Percentiles rank a stretch among this genome's conserved stretches.
These are phyloP conservation scores for Upupa epops DNA, from an alignment of 2,113 vertebrate genomes.

Conservation along the genomic window DNA sequence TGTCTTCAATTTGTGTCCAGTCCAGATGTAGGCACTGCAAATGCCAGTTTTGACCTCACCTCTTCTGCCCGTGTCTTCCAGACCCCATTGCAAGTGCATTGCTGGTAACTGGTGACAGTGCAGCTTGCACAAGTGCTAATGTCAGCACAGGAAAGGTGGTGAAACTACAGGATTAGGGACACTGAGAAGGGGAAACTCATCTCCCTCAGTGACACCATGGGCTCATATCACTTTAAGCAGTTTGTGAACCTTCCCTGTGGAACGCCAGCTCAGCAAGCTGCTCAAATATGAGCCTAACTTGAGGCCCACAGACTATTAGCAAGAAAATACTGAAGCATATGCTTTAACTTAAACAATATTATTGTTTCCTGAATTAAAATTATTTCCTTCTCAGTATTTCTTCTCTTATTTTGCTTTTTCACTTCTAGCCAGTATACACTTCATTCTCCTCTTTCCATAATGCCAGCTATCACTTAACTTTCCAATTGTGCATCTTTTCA, in stretches of 20 bases:
- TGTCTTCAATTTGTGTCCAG: not conserved
- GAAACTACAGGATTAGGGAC: not conserved
- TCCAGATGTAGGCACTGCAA: not conserved
- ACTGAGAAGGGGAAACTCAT: not conserved
- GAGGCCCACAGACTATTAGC: not conserved
- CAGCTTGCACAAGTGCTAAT: not conserved
- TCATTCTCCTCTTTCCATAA: not conserved
- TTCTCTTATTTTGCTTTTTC: slow-evolving; percentile 40
- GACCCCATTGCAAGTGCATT: not conserved
- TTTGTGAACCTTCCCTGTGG: not conserved
- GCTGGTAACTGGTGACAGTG: not conserved
- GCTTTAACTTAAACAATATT: slow-evolving; percentile 39
- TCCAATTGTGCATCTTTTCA: not conserved
- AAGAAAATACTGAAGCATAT: slow-evolving; percentile 22
- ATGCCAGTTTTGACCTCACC: not conserved
- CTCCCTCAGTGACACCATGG: not conserved
- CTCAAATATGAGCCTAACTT: not conserved
- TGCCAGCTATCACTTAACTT: not conserved
- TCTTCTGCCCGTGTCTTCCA: not conserved
- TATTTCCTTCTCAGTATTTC: slow-evolving; percentile 10
- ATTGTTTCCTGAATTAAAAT: slow-evolving; percentile 34
- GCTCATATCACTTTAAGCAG: not conserved
- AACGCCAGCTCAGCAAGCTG: not conserved
- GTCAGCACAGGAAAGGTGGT: not conserved
- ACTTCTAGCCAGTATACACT: not conserved